phyloP scores from a whole-genome alignment of 2,797 vertebrate genomes.

The Ctenopoma kingsleyae region DNA sequence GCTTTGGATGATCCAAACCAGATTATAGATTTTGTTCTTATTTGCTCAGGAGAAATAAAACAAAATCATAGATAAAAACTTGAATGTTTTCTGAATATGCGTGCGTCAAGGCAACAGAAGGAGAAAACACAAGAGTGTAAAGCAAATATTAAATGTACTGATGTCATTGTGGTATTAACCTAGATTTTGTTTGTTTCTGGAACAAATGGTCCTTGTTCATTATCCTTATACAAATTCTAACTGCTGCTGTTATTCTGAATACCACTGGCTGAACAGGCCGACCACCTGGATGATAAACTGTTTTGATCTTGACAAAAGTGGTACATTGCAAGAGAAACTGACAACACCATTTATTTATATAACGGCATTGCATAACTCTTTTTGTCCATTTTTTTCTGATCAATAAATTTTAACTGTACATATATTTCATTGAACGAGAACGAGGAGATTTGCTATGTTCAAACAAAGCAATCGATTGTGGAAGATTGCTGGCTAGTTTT shows the following conservation, averaged over 20 bases:
- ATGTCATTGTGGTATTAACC: conserved; percentile 70
- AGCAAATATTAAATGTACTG: conserved; percentile 50
- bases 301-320: conserved; percentile 17
- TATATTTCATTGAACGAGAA: conserved; percentile 58
- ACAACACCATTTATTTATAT: conserved; percentile 27
- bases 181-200: conserved; percentile 55
- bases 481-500: conserved; percentile 39
- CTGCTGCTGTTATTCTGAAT: conserved; percentile 22
- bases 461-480: conserved; percentile 59
- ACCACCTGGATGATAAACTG: conserved; percentile 27
- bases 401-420: conserved; percentile 54
- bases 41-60: conserved; percentile 56
- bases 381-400: conserved; percentile 44
- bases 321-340: conserved; percentile 4
- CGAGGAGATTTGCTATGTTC: conserved; percentile 48
- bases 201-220: conserved; percentile 44
- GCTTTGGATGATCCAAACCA: conserved; percentile 76
- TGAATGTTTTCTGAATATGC: conserved; percentile 25
- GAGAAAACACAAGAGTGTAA: conserved; percentile 16
- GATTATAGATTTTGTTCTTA: conserved; percentile 79
- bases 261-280: conserved; percentile 15
- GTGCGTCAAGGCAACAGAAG: conserved; percentile 18
- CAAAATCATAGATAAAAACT: conserved; percentile 42
- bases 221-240: conserved; percentile 39
- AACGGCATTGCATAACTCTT: conserved; percentile 4